Base-by-base conservation (phyloP, 2,113 vertebrate species). In the Chitala chitala region DNA sequence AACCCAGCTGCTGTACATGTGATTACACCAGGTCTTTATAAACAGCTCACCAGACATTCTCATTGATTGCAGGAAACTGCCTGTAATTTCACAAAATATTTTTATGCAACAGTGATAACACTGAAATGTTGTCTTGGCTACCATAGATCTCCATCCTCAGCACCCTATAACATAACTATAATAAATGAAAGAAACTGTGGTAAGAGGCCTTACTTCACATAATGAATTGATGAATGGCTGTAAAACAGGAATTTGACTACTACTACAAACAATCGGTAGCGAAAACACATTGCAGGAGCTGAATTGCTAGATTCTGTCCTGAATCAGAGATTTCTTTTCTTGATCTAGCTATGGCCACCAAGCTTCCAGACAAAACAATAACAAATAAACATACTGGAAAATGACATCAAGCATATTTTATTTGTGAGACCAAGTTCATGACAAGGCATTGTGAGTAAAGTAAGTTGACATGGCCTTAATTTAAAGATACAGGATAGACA, bases 351-450 rank as follows among this genome's bases (percentile, higher is more conserved):
- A n/a, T n/a, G n/a, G n/a, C 29, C 6, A 26, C 24, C n/a, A 76
- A 36, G 75, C 72, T 70, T 74, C n/a, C 73, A 65, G 71, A 73
- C 33, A 53, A 53, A 77, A 46, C 64, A 50, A 15, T 7, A 8
- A 69, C 22, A 69, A 44, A 68, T 8, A 68, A 6, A 24, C 2
- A 48, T 12, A 69, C 8, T 24, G n/a, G n/a, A n/a, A 29, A 69
- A 22, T 86, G 92, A 96, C 94, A 95, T 94, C 94, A 94, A 97
- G 95, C 94, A 95, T 92, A 94, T 91, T 98, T 98, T 98, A 96
- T 96, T 96, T 89, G 91, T 87, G 91, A 91, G 92, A 91, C 91
- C 92, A 91, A 90, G 90, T 89, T 87, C 87, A 87, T 91, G 91
- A 92, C 90, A 86, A 88, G 87, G 92, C 91, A 84, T 87, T 87